These are phyloP conservation scores for Gibbula magus DNA, from an alignment of 2,888 invertebrate genomes.

Conservation along the genomic window DNA sequence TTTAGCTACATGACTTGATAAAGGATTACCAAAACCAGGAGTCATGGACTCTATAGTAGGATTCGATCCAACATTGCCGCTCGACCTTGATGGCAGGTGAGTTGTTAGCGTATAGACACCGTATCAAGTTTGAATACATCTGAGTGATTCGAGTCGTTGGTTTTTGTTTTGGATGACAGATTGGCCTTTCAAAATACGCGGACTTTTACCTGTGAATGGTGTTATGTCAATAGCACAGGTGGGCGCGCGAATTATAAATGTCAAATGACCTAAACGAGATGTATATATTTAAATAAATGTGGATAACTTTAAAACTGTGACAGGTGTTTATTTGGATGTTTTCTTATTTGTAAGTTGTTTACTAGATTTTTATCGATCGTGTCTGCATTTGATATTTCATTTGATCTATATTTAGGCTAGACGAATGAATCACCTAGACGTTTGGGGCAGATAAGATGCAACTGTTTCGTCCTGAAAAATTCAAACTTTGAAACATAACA, in stretches of 20 bases:
- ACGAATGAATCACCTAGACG: no score
- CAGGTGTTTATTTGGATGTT: background rate
- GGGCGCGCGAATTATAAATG: constrained; percentile 18
- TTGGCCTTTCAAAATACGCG: constrained; percentile 12
- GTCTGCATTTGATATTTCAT: no score
- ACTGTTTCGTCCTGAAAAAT: no score
- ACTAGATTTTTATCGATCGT: no score
- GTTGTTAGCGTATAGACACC: background rate
- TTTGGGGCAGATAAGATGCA: no score
- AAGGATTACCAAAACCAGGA: constrained; percentile 1
- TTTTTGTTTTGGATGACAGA: background rate
- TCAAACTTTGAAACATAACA: no score
- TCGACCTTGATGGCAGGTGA: constrained; percentile 59
- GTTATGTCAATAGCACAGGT: constrained; percentile 23
- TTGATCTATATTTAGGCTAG: no score
- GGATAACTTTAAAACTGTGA: background rate
- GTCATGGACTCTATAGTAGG: constrained; percentile 45
- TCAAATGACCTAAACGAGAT: background rate
- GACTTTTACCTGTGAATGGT: constrained; percentile 17
- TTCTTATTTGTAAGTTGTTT: background rate
- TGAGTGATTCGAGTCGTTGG: background rate
- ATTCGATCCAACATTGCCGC: constrained; percentile 51
- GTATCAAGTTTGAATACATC: background rate
- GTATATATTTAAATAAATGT: background rate
- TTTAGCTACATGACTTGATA: constrained; percentile 1